Conservation (phyloP, 1,140 invertebrate genomes). For the Drosophila littoralis region DNA sequence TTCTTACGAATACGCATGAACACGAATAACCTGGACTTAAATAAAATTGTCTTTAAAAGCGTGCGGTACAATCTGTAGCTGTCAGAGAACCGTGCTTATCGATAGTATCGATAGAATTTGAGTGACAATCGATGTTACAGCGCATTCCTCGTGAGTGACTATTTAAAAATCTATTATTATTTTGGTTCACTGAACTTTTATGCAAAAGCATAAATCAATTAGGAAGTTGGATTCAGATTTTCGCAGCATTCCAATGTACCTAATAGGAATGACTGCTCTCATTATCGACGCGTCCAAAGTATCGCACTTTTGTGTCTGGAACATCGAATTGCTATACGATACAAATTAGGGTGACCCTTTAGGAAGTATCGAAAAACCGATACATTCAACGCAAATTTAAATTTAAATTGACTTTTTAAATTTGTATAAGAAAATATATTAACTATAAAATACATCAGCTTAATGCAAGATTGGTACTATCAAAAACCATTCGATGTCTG, state of each 20-base stretch:
- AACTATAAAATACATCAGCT: conserved; percentile 7
- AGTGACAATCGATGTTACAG: not conserved
- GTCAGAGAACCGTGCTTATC: not conserved
- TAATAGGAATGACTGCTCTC: too few species aligned
- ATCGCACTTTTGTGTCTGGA: not conserved
- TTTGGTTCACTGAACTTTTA: too few species aligned
- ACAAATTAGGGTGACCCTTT: not conserved
- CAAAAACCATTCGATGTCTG: not conserved
- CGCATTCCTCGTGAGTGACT: too few species aligned
- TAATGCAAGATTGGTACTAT: not conserved
- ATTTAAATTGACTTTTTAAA: not conserved
- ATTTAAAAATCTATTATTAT: too few species aligned
- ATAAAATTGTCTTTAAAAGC: conserved; percentile 3
- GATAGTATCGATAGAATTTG: not conserved
- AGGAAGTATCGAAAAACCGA: not conserved
- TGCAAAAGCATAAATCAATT: too few species aligned
- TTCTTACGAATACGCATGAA: not conserved
- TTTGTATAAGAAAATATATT: conserved; percentile 22
- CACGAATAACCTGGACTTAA: not conserved
- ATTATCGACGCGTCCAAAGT: not conserved
- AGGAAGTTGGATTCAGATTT: too few species aligned
- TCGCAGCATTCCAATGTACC: too few species aligned
- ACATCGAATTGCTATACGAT: not conserved
- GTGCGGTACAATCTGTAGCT: not conserved
- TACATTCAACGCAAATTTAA: not conserved